These are phyloP conservation scores for Hoplias malabaricus DNA, from an alignment of 2,113 vertebrate species.

Conservation along the genomic window DNA sequence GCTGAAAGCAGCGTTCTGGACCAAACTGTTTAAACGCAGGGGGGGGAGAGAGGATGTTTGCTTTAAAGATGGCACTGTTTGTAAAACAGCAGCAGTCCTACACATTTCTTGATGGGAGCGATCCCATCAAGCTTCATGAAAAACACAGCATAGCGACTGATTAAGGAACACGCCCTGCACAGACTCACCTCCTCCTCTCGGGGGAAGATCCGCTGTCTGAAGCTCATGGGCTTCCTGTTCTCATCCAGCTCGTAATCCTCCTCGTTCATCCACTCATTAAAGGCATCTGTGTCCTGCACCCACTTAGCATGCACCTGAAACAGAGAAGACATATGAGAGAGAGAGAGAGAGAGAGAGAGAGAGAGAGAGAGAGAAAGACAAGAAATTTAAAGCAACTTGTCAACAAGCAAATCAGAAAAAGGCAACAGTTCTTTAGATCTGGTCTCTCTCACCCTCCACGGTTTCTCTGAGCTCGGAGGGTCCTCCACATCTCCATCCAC, in stretches of 20 bases:
- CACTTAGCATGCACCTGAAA: constrained; percentile 90
- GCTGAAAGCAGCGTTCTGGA: too few relatives aligned
- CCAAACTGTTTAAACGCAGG: too few relatives aligned
- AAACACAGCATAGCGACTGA: background rate
- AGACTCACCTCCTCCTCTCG: constrained; percentile 89
- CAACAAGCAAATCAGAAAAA: background rate
- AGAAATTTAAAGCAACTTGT: too few relatives aligned
- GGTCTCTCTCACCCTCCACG: constrained; percentile 84
- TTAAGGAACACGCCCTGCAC: constrained; percentile 9
- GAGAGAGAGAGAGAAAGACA: too few relatives aligned
- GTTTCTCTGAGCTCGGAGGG: constrained; percentile 85
- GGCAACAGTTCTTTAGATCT: background rate
- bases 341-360: too few relatives aligned
- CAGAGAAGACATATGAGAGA: background rate
- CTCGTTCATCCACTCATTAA: constrained; percentile 99
- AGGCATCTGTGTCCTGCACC: constrained; percentile 91
- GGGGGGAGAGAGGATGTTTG: too few relatives aligned
- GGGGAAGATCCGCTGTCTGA: constrained; percentile 87
- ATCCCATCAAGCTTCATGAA: too few relatives aligned
- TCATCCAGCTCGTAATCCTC: constrained; percentile 98
- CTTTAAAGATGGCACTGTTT: too few relatives aligned
- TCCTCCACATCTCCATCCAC: constrained; percentile 92
- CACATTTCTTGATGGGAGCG: too few relatives aligned
- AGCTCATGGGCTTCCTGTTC: constrained; percentile 85
- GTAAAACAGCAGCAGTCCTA: too few relatives aligned